phyloP scores from a whole-genome alignment of 2,888 invertebrate species.

The Anoplius nigerrimus region DNA sequence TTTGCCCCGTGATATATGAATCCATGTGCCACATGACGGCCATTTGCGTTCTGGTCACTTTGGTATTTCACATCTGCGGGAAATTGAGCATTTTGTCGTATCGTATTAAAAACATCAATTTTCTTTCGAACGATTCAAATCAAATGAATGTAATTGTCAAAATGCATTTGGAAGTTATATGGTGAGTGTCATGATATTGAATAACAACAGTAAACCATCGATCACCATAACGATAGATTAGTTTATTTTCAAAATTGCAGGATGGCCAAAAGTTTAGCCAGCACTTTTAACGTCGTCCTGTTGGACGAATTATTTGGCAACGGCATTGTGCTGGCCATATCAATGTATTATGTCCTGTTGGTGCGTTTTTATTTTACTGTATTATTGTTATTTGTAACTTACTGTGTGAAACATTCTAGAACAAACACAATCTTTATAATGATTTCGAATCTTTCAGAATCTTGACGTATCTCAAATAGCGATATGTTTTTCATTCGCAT shows the following conservation, averaged over 20 bases:
- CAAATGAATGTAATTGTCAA: slow-evolving; percentile 24
- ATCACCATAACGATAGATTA: no score
- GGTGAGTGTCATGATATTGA: slow-evolving; percentile 20
- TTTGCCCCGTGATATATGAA: slow-evolving; percentile 38
- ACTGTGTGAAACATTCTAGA: not conserved
- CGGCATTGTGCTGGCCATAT: slow-evolving; percentile 50
- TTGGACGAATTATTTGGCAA: slow-evolving; percentile 52
- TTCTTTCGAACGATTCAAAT: not conserved
- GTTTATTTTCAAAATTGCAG: slow-evolving; percentile 23
- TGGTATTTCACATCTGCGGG: slow-evolving; percentile 47
- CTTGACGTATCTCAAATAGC: not conserved
- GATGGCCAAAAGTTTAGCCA: slow-evolving; percentile 51
- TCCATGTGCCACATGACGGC: slow-evolving; percentile 33
- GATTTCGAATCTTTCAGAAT: no score
- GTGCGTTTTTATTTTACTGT: no score
- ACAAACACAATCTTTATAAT: no score
- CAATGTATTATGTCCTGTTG: not conserved
- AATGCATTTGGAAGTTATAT: slow-evolving; percentile 36
- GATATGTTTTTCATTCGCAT: not conserved
- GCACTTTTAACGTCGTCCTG: slow-evolving; percentile 51
- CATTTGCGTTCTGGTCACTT: slow-evolving; percentile 39
- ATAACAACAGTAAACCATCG: not conserved
- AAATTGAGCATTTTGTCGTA: slow-evolving; percentile 44
- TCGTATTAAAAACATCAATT: slow-evolving; percentile 36
- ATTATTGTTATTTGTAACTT: no score